Base-by-base conservation (phyloP, 2,888 invertebrate species). In the Digitonthophagus gazella region DNA sequence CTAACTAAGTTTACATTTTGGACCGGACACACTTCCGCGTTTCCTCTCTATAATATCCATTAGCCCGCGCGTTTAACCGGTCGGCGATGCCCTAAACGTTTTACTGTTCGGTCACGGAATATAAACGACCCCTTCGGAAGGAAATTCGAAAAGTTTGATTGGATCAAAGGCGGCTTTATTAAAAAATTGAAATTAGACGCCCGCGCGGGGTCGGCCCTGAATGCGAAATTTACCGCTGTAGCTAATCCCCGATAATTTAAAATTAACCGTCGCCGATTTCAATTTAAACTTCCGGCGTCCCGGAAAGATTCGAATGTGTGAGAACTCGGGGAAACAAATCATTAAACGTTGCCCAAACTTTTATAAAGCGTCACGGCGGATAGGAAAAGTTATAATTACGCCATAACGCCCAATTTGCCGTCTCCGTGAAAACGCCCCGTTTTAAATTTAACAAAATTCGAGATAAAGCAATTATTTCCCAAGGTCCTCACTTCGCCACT, bases 201-300 rank as follows among this genome's bases (percentile, higher is more conserved):
- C 28, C 28, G 28, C 28, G 11, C 28, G 28, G 28, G 11, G 8
- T 44, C 28, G 28, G 3, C 11, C 28, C 28, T 44, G 28, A 44
- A 44, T 44, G 28, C 28, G 28, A 44, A 44, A 44, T 44, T 44
- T 44, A 44, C 28, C 28, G 28, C 28, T 44, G 28, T 44, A 44
- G 28, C 28, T 44, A 44, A 44, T 44, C 28, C 28, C 28, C 28
- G 28, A 44, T 44, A 44, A 44, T 44, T 44, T 44, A 44, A 44
- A 44, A 44, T 44, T 44, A 44, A 44, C 28, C 28, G 28, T 44
- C 28, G 8, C 28, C 28, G 28, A 44, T 44, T 44, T 44, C 28
- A 44, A 44, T 44, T 44, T 44, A 44, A 44, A 44, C 28, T 44
- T 44, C 28, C 28, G 69, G 69, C 67, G 67, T 67, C 66, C 65